Evolutionary conservation across 2,888 invertebrate species (phyloP).

Genomic region (Drosophila nr. perissopoda): DNA sequence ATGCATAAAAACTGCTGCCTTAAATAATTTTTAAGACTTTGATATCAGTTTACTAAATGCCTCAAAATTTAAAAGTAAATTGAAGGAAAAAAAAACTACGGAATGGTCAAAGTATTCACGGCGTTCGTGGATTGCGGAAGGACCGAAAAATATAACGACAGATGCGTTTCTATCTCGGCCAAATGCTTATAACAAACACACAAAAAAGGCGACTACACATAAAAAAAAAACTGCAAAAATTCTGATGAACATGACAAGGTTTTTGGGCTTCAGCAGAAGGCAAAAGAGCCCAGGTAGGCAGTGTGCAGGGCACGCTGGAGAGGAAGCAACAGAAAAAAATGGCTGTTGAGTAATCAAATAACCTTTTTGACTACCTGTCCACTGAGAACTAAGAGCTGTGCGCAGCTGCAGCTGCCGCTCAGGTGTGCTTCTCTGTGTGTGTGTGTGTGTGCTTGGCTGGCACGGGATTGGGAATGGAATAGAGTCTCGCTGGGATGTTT

Average conservation of each 20-base stretch:
- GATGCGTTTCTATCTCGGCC: constrained; percentile 49
- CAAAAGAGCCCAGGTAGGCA: constrained; percentile 42
- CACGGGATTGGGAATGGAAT: constrained; percentile 32
- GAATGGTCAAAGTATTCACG: constrained; percentile 3
- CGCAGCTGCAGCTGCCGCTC: constrained; percentile 72
- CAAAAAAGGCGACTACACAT: neutral
- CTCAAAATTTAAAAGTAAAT: too few relatives aligned
- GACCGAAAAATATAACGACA: constrained; percentile 22
- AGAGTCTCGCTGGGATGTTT: constrained; percentile 47
- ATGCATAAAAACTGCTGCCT: neutral
- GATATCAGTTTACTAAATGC: neutral
- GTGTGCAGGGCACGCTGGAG: constrained; percentile 29
- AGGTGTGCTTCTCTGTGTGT: constrained; percentile 32
- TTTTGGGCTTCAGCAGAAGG: constrained; percentile 47
- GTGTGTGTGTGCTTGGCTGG: constrained; percentile 21
- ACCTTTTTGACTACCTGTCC: constrained; percentile 70
- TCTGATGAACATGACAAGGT: constrained; percentile 58
- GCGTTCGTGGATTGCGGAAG: constrained; percentile 41
- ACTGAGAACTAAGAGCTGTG: constrained; percentile 16
- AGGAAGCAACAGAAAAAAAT: constrained; percentile 57
- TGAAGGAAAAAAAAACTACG: neutral
- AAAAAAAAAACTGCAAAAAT: constrained; percentile 47
- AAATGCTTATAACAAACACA: constrained; percentile 43
- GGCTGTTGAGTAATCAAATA: constrained; percentile 77
- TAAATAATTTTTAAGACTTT: neutral